A percentile compares a stretch with the other conserved stretches of the same genome.
phyloP scores from a whole-genome alignment of 2,888 invertebrate species.

The Anoplius nigerrimus region DNA sequence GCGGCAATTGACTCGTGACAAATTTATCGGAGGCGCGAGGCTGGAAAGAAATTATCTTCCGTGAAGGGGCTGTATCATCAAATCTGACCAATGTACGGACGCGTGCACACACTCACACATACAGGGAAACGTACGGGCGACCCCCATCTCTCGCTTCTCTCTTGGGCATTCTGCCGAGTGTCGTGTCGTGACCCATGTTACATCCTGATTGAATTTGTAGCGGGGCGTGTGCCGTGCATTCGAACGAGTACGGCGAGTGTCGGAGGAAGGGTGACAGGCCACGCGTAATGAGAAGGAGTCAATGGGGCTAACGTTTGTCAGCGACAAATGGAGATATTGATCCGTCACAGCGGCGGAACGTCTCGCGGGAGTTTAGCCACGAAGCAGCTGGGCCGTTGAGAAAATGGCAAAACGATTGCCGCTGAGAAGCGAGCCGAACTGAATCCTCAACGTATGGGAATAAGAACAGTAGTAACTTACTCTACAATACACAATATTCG shows the following conservation, averaged over 20 bases:
- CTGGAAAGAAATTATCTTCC: no score
- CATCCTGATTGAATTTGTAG: slow-evolving; percentile 63
- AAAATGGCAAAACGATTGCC: no score
- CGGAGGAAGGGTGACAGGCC: slow-evolving; percentile 49
- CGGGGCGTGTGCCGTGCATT: slow-evolving; percentile 34
- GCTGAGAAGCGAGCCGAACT: no score
- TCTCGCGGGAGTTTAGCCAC: slow-evolving; percentile 26
- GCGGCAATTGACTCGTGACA: not conserved
- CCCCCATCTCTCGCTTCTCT: slow-evolving; percentile 24
- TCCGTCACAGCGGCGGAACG: slow-evolving; percentile 52
- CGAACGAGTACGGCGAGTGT: slow-evolving; percentile 21
- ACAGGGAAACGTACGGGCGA: no score
- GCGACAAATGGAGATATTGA: slow-evolving; percentile 59
- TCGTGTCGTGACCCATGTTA: slow-evolving; percentile 47
- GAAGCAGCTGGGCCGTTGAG: no score
- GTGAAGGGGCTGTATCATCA: not conserved
- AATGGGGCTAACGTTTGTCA: slow-evolving; percentile 58
- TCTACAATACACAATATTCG: no score
- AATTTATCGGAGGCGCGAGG: no score
- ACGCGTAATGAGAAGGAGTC: slow-evolving; percentile 66
- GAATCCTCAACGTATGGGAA: no score
- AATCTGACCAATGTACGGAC: not conserved
- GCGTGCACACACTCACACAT: no score
- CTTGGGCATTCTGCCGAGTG: slow-evolving; percentile 40
- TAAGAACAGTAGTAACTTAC: no score